Evolutionary conservation across 2,888 invertebrate species (phyloP).

Genomic region (Acleris literana): DNA sequence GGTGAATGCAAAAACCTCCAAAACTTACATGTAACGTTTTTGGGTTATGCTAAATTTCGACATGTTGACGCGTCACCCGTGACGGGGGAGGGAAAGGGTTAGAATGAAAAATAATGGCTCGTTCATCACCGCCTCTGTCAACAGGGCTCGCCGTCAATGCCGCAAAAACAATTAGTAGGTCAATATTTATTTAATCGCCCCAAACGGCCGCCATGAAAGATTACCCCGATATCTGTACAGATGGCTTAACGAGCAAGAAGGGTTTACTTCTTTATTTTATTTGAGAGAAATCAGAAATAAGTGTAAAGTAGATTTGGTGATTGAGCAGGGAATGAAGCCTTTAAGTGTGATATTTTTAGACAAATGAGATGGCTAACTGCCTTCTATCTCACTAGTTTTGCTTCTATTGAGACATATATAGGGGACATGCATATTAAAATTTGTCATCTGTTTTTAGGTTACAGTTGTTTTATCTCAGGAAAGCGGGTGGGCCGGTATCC

Average conservation of each 20-base stretch:
- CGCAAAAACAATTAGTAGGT: constrained; percentile 81
- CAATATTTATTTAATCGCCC: constrained; percentile 79
- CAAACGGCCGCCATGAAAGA: constrained; percentile 62
- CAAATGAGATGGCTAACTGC: too few species aligned
- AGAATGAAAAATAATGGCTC: constrained; percentile 70
- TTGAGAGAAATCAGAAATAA: not conserved
- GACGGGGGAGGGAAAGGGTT: constrained; percentile 58
- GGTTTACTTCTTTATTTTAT: not conserved
- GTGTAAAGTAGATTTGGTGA: not conserved
- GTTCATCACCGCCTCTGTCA: constrained; percentile 78
- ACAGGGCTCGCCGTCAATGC: constrained; percentile 71
- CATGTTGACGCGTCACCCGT: constrained; percentile 59
- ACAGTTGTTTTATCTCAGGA: too few species aligned
- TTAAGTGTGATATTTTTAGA: too few species aligned
- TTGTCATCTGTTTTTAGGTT: too few species aligned
- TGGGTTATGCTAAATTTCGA: constrained; percentile 40
- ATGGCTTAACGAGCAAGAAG: constrained; percentile 7
- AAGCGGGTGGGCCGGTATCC: too few species aligned
- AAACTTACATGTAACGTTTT: constrained; percentile 26
- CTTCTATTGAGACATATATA: too few species aligned
- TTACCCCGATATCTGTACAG: constrained; percentile 52
- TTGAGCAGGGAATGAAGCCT: too few species aligned
- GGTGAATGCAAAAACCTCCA: constrained; percentile 19
- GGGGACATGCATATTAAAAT: too few species aligned
- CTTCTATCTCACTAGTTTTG: too few species aligned